Percentiles rank a stretch among this genome's conserved stretches.
phyloP scores from a whole-genome alignment of 2,797 vertebrate species.

The Rhinogobio ventralis region DNA sequence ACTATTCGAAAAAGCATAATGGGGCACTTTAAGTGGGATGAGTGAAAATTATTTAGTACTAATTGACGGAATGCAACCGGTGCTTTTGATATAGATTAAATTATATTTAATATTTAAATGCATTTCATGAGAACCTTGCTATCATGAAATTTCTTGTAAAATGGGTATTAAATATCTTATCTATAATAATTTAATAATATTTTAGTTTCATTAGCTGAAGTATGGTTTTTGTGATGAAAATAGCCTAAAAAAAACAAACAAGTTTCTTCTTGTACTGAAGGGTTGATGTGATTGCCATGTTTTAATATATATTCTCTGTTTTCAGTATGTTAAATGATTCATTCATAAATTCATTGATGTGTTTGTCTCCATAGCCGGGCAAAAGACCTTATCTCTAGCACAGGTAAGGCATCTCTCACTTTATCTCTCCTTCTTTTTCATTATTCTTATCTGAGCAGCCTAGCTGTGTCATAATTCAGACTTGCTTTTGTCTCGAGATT shows the following conservation, averaged over 20 bases:
- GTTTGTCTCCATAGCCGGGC: conserved; percentile 72
- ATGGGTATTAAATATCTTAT: background rate
- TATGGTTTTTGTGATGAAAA: background rate
- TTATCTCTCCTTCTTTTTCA: background rate
- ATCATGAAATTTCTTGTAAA: background rate
- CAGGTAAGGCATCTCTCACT: conserved; percentile 70
- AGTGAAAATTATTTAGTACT: background rate
- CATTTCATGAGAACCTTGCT: background rate
- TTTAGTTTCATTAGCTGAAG: background rate
- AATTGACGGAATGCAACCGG: background rate
- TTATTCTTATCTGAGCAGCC: background rate
- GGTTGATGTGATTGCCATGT: background rate
- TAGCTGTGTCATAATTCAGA: background rate
- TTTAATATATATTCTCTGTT: conserved; percentile 3
- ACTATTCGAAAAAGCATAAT: background rate
- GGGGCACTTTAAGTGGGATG: background rate
- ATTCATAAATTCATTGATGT: background rate
- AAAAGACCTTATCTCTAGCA: conserved; percentile 75
- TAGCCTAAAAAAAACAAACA: background rate
- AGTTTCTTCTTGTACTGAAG: background rate
- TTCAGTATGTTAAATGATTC: conserved; percentile 1
- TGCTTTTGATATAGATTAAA: background rate
- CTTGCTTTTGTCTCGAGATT: background rate
- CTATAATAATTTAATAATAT: background rate
- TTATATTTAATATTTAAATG: background rate